Base-by-base conservation (phyloP, 2,113 vertebrate species). In the Psilopogon haemacephalus region DNA sequence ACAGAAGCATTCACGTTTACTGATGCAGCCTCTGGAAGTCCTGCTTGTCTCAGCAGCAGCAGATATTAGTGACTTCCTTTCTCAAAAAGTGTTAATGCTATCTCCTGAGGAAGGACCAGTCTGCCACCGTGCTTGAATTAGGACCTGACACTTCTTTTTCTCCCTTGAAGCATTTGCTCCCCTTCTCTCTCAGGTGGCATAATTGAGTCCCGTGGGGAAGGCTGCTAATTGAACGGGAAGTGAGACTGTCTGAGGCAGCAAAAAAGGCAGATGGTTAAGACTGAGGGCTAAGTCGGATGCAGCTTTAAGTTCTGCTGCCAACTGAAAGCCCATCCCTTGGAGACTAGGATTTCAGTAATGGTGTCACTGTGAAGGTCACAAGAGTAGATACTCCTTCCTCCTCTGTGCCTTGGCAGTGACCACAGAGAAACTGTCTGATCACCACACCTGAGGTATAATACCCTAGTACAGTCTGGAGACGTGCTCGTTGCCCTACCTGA, bases 171-270 rank as follows among this genome's bases (percentile, higher is more conserved):
- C 75, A 64, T 92, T 94, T 89, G 89, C 12, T 91, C 38, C 83
- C 28, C 54, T 60, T 79, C 72, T 85, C 69, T 73, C 75, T 91
- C 82, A 64, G 64, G 89, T 91, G 92, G 72, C 5, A 3, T 88
- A 91, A 83, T 58, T 86, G 73, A 86, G 69, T 68, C 83, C 90
- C 69, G 33, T 56, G 86, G 76, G 88, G 76, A 90, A 86, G 5
- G 65, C 2, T 78, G 68, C 24, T 89, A 93, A 94, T 62, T 56
- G 84, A 92, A 93, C 52, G 80, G 90, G 90, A 90, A 94, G 83
- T 74, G 27, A 90, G 71, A 48, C 33, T 40, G 48, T 37, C 68
- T 83, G 75, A 93, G 64, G 5, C 13, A 91, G 82, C 75, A 91
- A 79, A 79, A 95, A 59, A 94, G 82, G 74, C 82, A 89, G 88